Conservation (phyloP, 1,140 invertebrate species). For the Platyura marginata region DNA sequence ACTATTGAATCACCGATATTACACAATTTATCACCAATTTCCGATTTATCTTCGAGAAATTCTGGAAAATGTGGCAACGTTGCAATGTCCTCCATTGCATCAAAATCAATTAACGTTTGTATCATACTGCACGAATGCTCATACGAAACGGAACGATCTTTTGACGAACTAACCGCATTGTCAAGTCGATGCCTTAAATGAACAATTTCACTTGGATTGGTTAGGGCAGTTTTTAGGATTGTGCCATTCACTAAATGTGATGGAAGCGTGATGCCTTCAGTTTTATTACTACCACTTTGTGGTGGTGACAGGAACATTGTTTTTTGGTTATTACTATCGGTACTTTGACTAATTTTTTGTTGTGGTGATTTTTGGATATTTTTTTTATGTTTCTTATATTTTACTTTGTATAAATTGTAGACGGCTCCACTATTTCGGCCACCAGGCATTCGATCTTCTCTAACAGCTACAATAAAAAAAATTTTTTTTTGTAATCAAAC, state of each 20-base stretch:
- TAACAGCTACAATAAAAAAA: slow-evolving; percentile 50
- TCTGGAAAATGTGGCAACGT: slow-evolving; percentile 78
- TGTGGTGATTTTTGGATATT: slow-evolving; percentile 27
- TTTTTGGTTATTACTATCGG: slow-evolving; percentile 3
- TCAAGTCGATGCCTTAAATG: slow-evolving; percentile 73
- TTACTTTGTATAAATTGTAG: slow-evolving; percentile 98
- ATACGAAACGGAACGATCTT: slow-evolving; percentile 62
- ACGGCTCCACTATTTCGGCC: slow-evolving; percentile 96
- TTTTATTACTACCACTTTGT: slow-evolving; percentile 23
- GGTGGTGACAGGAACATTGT: slow-evolving; percentile 18
- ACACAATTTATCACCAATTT: slow-evolving; percentile 80
- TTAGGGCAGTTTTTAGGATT: slow-evolving; percentile 83
- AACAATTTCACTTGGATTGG: slow-evolving; percentile 81
- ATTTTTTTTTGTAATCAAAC: background rate
- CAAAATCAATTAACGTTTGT: slow-evolving; percentile 78
- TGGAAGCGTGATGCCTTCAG: slow-evolving; percentile 27
- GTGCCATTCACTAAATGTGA: slow-evolving; percentile 72
- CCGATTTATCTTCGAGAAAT: slow-evolving; percentile 73
- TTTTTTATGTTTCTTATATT: slow-evolving; percentile 96
- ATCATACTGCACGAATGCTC: slow-evolving; percentile 72
- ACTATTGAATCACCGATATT: slow-evolving; percentile 92
- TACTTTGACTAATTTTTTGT: slow-evolving; percentile 7
- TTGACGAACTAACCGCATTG: slow-evolving; percentile 65
- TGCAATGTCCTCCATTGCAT: slow-evolving; percentile 89
- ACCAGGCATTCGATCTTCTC: slow-evolving; percentile 97